Conservation (phyloP, 1,140 invertebrate species). For the Drosophila ohnishii region DNA sequence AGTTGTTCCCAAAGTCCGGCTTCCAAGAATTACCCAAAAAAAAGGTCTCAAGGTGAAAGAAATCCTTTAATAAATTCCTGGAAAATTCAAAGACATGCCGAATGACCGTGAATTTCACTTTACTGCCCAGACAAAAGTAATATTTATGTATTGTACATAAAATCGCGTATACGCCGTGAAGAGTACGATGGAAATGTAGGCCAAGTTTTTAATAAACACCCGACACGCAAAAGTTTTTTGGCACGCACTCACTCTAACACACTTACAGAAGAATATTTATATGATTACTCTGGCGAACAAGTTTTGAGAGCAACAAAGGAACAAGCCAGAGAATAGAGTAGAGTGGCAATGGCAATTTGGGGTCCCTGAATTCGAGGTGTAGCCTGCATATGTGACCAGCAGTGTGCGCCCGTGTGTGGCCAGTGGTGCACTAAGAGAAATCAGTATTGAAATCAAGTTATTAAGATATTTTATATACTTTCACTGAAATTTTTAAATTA, state of each 20-base stretch:
- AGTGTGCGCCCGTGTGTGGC: conserved; percentile 32
- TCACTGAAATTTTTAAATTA: fast-evolving
- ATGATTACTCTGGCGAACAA: conserved; percentile 68
- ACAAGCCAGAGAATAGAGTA: conserved; percentile 24
- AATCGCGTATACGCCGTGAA: conserved; percentile 17
- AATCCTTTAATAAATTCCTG: conserved; percentile 14
- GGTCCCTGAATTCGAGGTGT: conserved; percentile 18
- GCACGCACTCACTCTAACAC: conserved; percentile 49
- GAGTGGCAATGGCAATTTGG: conserved; percentile 26
- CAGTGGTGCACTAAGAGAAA: background rate
- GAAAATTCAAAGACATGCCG: conserved; percentile 7
- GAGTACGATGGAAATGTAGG: conserved; percentile 25
- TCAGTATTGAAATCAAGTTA: background rate
- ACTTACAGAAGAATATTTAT: conserved; percentile 70
- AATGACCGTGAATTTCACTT: conserved; percentile 58
- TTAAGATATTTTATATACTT: background rate
- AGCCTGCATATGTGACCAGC: conserved; percentile 18
- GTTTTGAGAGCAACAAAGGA: conserved; percentile 54
- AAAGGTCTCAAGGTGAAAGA: background rate
- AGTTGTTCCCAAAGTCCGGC: conserved; percentile 1
- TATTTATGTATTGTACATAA: conserved; percentile 50
- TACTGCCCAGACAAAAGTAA: conserved; percentile 50
- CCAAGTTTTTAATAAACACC: conserved; percentile 78
- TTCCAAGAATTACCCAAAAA: conserved; percentile 6
- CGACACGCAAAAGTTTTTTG: conserved; percentile 63